Conservation (phyloP, 2,113 vertebrate genomes). For the Emberiza fucata region DNA sequence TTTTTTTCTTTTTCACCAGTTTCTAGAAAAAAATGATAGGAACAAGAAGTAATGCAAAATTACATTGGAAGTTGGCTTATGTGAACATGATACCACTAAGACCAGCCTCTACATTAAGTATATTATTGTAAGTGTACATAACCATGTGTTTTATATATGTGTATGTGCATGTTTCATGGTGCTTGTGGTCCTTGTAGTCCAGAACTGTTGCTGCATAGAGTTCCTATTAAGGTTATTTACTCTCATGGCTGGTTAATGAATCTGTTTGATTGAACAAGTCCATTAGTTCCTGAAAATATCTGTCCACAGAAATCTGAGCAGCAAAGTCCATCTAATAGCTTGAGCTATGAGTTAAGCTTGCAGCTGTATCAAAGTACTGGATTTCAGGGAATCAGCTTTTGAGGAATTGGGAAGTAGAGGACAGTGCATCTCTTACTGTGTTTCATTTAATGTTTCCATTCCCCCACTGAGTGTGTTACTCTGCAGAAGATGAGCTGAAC, state of each 20-base stretch:
- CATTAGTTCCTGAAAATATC: neutral
- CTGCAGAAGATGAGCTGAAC: neutral
- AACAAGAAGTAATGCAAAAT: neutral
- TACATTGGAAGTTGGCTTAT: neutral
- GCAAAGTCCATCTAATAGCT: neutral
- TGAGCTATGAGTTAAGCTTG: neutral
- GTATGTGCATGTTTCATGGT: neutral
- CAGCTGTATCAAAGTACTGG: neutral
- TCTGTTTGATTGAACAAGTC: neutral
- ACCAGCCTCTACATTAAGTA: neutral
- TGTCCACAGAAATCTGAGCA: neutral
- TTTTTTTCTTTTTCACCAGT: neutral
- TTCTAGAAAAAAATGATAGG: neutral
- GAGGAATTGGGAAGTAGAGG: neutral
- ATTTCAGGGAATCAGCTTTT: neutral
- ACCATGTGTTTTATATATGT: neutral
- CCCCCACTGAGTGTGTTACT: neutral
- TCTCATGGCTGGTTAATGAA: neutral
- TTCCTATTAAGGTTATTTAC: neutral
- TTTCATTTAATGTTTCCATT: neutral
- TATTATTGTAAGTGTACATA: neutral
- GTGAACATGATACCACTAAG: neutral
- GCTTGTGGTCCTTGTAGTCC: neutral
- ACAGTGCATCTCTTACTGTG: rapidly evolving
- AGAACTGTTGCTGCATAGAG: neutral